Evolutionary conservation across 2,888 invertebrate genomes (phyloP).

Genomic region (Drosophila birchii): DNA sequence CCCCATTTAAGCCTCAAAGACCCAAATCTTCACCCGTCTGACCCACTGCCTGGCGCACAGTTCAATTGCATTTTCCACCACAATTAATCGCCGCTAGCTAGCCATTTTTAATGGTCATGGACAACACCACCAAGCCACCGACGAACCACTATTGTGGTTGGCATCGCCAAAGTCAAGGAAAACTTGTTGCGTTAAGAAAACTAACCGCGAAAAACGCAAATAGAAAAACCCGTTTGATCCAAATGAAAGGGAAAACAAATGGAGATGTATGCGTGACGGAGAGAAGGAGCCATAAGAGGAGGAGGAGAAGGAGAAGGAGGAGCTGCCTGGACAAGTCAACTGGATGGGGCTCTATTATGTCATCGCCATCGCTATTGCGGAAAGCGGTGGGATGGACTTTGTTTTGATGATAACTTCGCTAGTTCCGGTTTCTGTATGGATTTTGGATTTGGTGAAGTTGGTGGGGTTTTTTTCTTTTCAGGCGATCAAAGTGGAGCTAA

Average conservation of each 20-base stretch:
- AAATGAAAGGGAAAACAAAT: constrained; percentile 50
- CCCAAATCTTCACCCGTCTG: constrained; percentile 51
- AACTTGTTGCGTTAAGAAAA: constrained; percentile 55
- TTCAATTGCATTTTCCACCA: constrained; percentile 43
- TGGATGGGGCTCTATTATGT: constrained; percentile 47
- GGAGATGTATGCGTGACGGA: constrained; percentile 21
- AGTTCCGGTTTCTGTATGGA: constrained; percentile 48
- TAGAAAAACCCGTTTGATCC: constrained; percentile 67
- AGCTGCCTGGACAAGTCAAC: constrained; percentile 41
- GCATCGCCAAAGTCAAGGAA: constrained; percentile 56
- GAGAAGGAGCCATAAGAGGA: not conserved
- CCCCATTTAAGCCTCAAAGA: constrained; percentile 17
- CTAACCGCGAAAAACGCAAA: constrained; percentile 54
- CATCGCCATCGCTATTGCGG: constrained; percentile 50
- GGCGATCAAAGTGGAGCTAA: constrained; percentile 45
- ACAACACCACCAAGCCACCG: constrained; percentile 25
- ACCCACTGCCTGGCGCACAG: constrained; percentile 69
- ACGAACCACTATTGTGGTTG: constrained; percentile 40
- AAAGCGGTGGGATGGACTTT: constrained; percentile 51
- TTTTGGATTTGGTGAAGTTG: constrained; percentile 1
- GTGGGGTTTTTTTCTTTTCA: constrained; percentile 8
- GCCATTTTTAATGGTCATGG: constrained; percentile 51
- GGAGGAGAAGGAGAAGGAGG: constrained; percentile 4
- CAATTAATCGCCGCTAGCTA: constrained; percentile 55
- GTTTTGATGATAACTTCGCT: constrained; percentile 47